Evolutionary conservation across 2,797 vertebrate species (phyloP), one percentile per base, ranked within the genome.

Genomic region (Phataginus tetradactyla): DNA sequence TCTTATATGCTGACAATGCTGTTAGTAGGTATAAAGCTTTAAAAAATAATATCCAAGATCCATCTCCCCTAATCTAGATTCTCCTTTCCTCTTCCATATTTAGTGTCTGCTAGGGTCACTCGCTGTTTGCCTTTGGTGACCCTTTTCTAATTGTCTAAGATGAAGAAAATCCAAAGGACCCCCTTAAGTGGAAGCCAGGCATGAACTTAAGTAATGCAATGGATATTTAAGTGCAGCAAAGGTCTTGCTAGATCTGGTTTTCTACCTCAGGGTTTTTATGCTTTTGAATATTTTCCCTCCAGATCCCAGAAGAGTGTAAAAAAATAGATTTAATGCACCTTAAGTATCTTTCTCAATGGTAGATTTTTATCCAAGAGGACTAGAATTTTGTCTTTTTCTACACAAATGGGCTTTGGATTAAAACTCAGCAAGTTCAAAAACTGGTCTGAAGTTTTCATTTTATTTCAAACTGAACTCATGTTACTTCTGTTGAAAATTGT

Each of bases 401-500:
- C 69, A 71, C n/a, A 92, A 97, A 81, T 72, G 59, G 79, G 32
- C 81, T 96, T 98, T 94, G 96, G 94, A 96, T 96, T 93, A 96
- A 98, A 98, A 89, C 29, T 86, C 89, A 96, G 97, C 86, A 96
- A 97, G 72, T 89, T 97, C 77, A 98, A 94, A 98, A 98, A 98
- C 92, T 97, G 98, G 97, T 97, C 80, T 96, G 94, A 94, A 96
- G 79, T 98, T 98, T 98, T 98, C 81, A 94, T 98, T 98, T 98
- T 98, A 97, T 98, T 98, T 98, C 96, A 97, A 85, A 96, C 96
- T 14, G 87, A 98, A 98, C 97, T 98, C 97, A 95, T 68, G 95
- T 97, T 97, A 96, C 66, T 77, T 95, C 94, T 98, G 97, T 95
- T 98, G 97, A 98, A 98, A 98, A 98, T 98, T 98, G 94, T 98